Base-by-base conservation (phyloP, 2,797 vertebrate species). In the Melanotaenia maccullochi region DNA sequence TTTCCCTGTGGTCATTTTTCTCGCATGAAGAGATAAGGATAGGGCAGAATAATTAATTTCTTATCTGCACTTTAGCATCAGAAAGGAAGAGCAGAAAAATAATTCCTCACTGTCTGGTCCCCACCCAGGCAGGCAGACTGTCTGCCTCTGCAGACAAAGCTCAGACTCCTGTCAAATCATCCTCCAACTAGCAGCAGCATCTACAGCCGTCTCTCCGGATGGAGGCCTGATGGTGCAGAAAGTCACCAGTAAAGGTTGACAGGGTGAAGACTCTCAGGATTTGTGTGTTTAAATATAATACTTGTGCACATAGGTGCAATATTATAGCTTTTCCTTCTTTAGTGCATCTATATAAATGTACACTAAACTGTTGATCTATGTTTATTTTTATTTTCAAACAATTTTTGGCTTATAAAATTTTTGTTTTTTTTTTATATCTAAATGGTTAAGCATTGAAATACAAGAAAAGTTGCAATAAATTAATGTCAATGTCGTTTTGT, bases 131-230 rank as follows among this genome's bases (percentile, higher is more conserved):
- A 35, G 65, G 32, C 47, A 35, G 70, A 54, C 83, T 71, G 78
- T 75, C 84, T 82, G 67, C 81, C 81, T 78, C 77, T 67, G 57
- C 79, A 86, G 80, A 86, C 77, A 71, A 78, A 80, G 69, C 65
- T 73, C 68, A 65, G 67, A 86, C 71, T 85, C 59, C 87, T 80
- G 87, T 90, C 86, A 87, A 89, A 89, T 76, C 70, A 75, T 72
- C 75, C 75, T 76, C 82, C 79, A 77, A 60, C 35, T 76, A 78
- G 80, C 36, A 73, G 64, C 62, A 63, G 81, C 13, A 51, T 62
- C 68, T 68, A 4, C 54, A 12, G 44, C 25, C 22, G 4, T 42
- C 59, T 54, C 52, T 18, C 30, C 25, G 38, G 54, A 63, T n/a
- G 64, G 60, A 68, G 65, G 52, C 25, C 65, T 57, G 65, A 40